A percentile compares a stretch with the other conserved stretches of the same genome.
Evolutionary conservation across 2,888 invertebrate genomes (phyloP).

Genomic region (Heliconius ismenius): DNA sequence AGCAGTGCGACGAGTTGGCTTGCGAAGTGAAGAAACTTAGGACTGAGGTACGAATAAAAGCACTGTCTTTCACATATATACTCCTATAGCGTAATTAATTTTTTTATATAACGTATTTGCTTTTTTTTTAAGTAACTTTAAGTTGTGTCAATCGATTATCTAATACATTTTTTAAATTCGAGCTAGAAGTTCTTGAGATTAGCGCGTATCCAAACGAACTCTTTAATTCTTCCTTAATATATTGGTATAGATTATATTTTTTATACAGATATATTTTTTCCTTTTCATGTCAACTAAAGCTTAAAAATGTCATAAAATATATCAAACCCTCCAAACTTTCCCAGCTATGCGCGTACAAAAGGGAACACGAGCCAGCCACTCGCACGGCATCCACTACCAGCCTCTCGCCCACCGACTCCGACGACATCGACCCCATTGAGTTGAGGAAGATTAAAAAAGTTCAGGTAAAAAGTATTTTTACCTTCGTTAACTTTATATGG

Average conservation of each 20-base stretch:
- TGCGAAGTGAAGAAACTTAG: conserved; percentile 93
- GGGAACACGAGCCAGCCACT: conserved; percentile 86
- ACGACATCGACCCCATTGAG: conserved; percentile 82
- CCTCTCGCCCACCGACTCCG: conserved; percentile 70
- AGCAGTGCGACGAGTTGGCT: conserved; percentile 94
- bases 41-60: conserved; percentile 85
- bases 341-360: conserved; percentile 90
- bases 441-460: conserved; percentile 93
- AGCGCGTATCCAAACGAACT: too few relatives aligned
- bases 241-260: too few relatives aligned
- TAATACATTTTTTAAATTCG: too few relatives aligned
- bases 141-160: too few relatives aligned
- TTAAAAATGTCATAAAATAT: background rate
- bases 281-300: background rate
- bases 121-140: too few relatives aligned
- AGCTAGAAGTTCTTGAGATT: too few relatives aligned
- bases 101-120: too few relatives aligned
- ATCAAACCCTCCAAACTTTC: background rate
- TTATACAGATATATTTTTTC: too few relatives aligned
- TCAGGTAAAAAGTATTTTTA: conserved; percentile 57
- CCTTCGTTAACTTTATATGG: background rate
- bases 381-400: conserved; percentile 67
- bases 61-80: background rate
- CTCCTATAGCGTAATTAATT: too few relatives aligned
- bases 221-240: too few relatives aligned